These are phyloP conservation scores for Drosophila takahashii DNA, from an alignment of 1,140 invertebrate genomes.

Conservation along the genomic window DNA sequence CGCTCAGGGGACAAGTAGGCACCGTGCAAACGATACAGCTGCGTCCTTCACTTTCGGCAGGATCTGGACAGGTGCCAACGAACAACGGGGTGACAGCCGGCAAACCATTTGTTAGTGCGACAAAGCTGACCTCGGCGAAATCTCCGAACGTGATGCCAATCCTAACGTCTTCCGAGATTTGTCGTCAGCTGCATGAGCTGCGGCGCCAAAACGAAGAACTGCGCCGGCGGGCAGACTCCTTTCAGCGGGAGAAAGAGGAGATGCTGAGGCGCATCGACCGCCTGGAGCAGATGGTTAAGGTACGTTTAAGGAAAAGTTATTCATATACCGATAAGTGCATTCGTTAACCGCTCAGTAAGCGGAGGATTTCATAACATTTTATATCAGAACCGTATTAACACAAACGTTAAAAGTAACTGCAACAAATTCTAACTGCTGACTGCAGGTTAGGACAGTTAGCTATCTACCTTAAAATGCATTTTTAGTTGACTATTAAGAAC, in stretches of 20 bases:
- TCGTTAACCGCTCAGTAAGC: constrained; percentile 6
- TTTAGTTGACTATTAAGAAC: constrained; percentile 1
- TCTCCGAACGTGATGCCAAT: constrained; percentile 69
- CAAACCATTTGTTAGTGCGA: constrained; percentile 26
- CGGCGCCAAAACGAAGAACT: constrained; percentile 78
- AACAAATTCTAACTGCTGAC: neutral
- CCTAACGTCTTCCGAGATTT: constrained; percentile 74
- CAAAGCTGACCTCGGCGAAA: constrained; percentile 30
- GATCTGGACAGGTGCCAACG: constrained; percentile 11
- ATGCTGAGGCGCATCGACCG: constrained; percentile 68
- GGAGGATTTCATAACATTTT: constrained; percentile 24
- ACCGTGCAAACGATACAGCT: constrained; percentile 72
- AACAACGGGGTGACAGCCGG: constrained; percentile 45
- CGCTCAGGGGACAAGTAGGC: constrained; percentile 62
- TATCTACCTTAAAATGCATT: constrained; percentile 12
- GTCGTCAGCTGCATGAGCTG: constrained; percentile 74
- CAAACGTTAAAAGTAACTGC: constrained; percentile 11
- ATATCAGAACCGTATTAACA: constrained; percentile 21
- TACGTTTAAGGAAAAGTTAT: too few relatives aligned
- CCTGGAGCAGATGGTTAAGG: constrained; percentile 66
- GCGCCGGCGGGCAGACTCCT: constrained; percentile 53
- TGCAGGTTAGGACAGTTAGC: neutral
- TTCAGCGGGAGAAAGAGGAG: constrained; percentile 69
- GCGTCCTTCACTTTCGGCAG: constrained; percentile 45
- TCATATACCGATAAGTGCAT: too few relatives aligned